Conservation (phyloP, 1,140 invertebrate genomes). For the Polyergus mexicanus region DNA sequence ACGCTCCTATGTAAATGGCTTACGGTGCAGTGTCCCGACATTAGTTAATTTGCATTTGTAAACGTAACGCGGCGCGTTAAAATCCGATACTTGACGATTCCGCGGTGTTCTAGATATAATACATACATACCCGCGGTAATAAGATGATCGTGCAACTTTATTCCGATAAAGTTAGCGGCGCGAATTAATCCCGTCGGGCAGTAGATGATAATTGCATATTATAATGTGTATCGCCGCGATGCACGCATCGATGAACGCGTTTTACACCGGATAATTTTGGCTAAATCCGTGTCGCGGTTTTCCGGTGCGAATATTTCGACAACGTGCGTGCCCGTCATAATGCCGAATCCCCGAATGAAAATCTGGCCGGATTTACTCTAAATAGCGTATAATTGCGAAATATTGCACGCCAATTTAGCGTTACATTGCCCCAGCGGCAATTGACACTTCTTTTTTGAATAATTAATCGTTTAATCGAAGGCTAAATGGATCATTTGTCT, state of each 20-base stretch:
- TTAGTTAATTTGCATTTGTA: conserved; percentile 60
- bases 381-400: conserved; percentile 20
- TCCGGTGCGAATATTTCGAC: not conserved
- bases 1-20: conserved; percentile 49
- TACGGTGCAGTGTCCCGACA: conserved; percentile 29
- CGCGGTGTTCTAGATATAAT: conserved; percentile 82
- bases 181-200: conserved; percentile 6
- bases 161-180: conserved; percentile 14
- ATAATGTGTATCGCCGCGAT: not conserved
- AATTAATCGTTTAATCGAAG: conserved; percentile 6
- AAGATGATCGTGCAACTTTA: conserved; percentile 16
- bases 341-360: conserved; percentile 14
- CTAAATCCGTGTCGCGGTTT: not conserved
- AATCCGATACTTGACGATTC: conserved; percentile 84
- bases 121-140: not conserved
- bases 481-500: not conserved
- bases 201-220: conserved; percentile 20
- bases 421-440: not conserved
- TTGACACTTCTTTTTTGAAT: conserved; percentile 6
- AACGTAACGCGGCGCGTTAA: conserved; percentile 51
- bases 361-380: not conserved
- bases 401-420: not conserved
- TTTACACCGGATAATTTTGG: not conserved
- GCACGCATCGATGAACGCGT: not conserved
- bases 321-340: not conserved